Evolutionary conservation across 2,797 vertebrate species (phyloP).

Genomic region (Pseudopleuronectes americanus): DNA sequence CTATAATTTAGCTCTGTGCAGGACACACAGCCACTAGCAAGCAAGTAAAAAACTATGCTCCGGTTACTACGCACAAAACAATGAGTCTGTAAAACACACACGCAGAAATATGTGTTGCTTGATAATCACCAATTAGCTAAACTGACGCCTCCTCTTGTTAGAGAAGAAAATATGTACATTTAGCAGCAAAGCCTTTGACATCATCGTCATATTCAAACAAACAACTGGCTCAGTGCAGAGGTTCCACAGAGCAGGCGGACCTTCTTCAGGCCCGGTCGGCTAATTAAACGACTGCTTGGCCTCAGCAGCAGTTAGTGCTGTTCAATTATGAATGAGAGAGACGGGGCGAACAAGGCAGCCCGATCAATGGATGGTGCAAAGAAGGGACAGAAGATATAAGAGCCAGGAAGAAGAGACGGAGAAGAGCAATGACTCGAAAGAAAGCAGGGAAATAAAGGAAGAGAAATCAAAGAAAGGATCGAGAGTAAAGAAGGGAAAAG

Average conservation of each 20-base stretch:
- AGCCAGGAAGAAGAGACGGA: slow-evolving; percentile 3
- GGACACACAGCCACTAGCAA: not conserved
- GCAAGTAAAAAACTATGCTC: no score
- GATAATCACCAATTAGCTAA: slow-evolving; percentile 7
- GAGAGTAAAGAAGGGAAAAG: not conserved
- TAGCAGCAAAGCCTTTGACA: slow-evolving; percentile 3
- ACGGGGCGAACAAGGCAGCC: slow-evolving; percentile 66
- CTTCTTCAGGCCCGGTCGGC: slow-evolving; percentile 61
- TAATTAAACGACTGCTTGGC: slow-evolving; percentile 73
- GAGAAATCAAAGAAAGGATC: slow-evolving; percentile 26
- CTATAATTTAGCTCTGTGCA: not conserved
- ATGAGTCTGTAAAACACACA: not conserved
- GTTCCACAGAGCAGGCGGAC: slow-evolving; percentile 29
- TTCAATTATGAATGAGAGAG: slow-evolving; percentile 79
- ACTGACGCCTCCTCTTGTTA: not conserved
- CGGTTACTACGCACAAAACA: not conserved
- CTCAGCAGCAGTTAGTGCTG: slow-evolving; percentile 74
- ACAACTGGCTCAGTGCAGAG: not conserved
- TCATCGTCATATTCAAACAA: not conserved
- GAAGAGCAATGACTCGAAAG: not conserved
- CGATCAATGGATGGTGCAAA: slow-evolving; percentile 53
- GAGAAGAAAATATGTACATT: not conserved
- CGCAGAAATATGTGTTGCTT: not conserved
- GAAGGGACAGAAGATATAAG: slow-evolving; percentile 38
- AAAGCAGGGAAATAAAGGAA: slow-evolving; percentile 14